Base-by-base conservation (phyloP, 2,797 vertebrate species). In the Podarcis lilfordi region DNA sequence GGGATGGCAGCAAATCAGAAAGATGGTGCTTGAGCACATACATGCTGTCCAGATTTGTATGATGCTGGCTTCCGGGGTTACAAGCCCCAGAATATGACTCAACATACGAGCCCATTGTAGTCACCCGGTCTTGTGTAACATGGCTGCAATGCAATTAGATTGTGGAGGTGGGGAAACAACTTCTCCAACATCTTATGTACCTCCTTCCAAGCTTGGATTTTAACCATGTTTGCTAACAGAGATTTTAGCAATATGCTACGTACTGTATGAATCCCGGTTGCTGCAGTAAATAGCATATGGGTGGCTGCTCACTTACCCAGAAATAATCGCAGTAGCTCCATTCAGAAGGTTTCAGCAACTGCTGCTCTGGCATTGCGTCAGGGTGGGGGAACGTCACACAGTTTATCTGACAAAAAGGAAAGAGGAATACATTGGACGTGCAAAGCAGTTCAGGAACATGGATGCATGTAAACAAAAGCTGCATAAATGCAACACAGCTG, bases 311-410 rank as follows among this genome's bases (percentile, higher is more conserved):
- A 84, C 98, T 97, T 97, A 99, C 99, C 99, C 99, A 99, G 95
- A 99, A 99, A 96, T 98, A 99, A 96, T 99, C 99, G n/a, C 99
- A 99, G 97, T 99, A 99, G 97, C 99, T 99, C 99, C 99, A 99
- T 90, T 99, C 98, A 0, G 96, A 96, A 6, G 98, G 99, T 90
- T 99, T 99, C 93, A 99, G 97, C 92, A 99, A 97, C 96, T 98
- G 98, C 92, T 99, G 99, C 91, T 99, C 98, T 0, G 97, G 95
- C 97, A 98, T 97, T 82, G 96, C 97, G 19, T 98, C 97, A 8
- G 97, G 97, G 59, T 98, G 97, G 3, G 99, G 99, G 92, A 99
- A 99, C 6, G 98, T 99, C 96, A 99, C 98, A 40, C 97, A 98
- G 96, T 99, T 99, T 94, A 99, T 98, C 98, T 99, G 97, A 4